Percentiles rank a stretch among this genome's conserved stretches.
These are phyloP conservation scores for Drosophila paucipuncta DNA, from an alignment of 2,888 invertebrate species.

Conservation along the genomic window DNA sequence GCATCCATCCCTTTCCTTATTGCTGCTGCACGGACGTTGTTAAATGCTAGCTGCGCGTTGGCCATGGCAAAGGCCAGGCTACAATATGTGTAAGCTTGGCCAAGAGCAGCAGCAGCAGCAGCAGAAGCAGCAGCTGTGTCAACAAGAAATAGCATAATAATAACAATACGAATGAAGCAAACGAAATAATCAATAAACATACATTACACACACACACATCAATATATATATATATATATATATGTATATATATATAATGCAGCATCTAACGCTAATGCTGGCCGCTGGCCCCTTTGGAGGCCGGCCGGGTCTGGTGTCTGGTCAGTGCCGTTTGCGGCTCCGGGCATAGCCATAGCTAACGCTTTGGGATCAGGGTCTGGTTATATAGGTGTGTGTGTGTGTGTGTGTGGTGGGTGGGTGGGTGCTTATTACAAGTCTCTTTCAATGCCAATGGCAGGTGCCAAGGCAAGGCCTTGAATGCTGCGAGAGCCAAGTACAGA, in stretches of 20 bases:
- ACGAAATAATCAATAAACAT: constrained; percentile 70
- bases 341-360: constrained; percentile 14
- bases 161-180: constrained; percentile 53
- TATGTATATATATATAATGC: background rate
- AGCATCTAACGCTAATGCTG: background rate
- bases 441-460: constrained; percentile 76
- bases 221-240: background rate
- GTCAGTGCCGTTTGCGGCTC: background rate
- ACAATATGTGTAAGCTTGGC: constrained; percentile 50
- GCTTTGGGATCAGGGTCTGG: background rate
- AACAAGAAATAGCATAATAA: constrained; percentile 54
- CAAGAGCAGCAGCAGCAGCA: constrained; percentile 30
- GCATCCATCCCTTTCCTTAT: background rate
- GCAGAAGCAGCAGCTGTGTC: constrained; percentile 45
- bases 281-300: background rate
- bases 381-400: background rate
- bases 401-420: background rate
- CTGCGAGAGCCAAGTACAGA: constrained; percentile 6
- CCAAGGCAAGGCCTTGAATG: constrained; percentile 38
- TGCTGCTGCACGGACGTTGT: background rate
- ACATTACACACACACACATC: constrained; percentile 22
- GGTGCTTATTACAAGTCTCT: constrained; percentile 24
- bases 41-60: constrained; percentile 13
- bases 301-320: background rate
- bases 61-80: constrained; percentile 51